phyloP scores from a whole-genome alignment of 2,113 vertebrate species.

The Axis porcinus region DNA sequence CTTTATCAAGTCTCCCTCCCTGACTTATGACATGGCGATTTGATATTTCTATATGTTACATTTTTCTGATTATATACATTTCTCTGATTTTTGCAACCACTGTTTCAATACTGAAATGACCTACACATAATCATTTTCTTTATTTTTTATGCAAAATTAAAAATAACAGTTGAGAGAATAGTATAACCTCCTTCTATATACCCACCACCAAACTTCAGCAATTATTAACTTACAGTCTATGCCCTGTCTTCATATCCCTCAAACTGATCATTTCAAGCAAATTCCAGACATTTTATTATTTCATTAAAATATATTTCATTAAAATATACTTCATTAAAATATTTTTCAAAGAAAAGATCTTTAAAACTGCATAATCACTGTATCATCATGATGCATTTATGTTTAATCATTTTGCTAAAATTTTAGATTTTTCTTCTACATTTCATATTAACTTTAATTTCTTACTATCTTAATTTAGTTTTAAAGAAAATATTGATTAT shows the following conservation, averaged over 20 bases:
- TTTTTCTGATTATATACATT: neutral
- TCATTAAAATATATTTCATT: neutral
- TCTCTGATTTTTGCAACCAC: conserved; percentile 14
- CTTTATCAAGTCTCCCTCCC: neutral
- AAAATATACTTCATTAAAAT: neutral
- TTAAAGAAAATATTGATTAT: neutral
- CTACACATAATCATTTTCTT: neutral
- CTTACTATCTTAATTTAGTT: conserved; percentile 12
- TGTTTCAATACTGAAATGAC: neutral
- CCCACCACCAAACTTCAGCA: neutral
- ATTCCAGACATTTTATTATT: neutral
- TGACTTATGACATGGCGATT: neutral
- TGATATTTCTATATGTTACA: neutral
- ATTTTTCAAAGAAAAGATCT: neutral
- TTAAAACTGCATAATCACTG: neutral
- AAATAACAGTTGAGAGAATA: neutral
- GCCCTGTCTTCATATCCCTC: neutral
- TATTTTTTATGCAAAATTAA: neutral
- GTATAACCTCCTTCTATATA: neutral
- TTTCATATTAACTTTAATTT: neutral
- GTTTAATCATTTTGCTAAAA: neutral
- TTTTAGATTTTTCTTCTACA: neutral
- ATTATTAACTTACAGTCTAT: neutral
- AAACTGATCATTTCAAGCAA: neutral
- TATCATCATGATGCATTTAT: neutral